Base-by-base conservation (phyloP, 2,888 invertebrate genomes). In the Augochlorella aurata region DNA sequence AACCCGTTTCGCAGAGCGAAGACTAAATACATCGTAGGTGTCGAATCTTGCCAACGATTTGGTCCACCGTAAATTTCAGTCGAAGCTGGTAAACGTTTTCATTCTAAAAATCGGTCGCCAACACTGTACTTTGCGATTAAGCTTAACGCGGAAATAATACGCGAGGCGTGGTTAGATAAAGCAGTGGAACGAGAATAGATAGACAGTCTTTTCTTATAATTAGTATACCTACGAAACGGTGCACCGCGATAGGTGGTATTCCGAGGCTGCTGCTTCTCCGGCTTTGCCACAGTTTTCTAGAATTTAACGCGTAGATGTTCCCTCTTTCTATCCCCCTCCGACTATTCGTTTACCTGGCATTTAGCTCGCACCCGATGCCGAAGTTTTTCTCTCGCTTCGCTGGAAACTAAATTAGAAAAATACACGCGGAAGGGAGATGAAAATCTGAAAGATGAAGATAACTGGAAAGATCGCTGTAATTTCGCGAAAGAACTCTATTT, bases 201-300 rank as follows among this genome's bases (percentile, higher is more conserved):
- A 71, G 63, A 79, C 75, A 75, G 72, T 61, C 74, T 75, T 75
- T 61, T 63, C 72, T 24, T 47, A 61, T 54, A 81, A 81, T 81
- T 81, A 81, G 50, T 66, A 52, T 72, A 77, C 38, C 38, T 38
- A 38, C 72, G 77, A 80, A 80, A 68, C 77, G 68, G 77, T 63
- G 68, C 47, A 63, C 68, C 12, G 63, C 52, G 29, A 68, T 9
- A 52, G 45, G 38, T 52, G 52, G 29, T 67, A 68, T 54, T 68
- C 18, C 65, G 29, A 24, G 75, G 24, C 54, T 72, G 50, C 77
- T 82, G 58, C 74, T 65, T 70, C 80, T 85, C 85, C 77, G 82
- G 74, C 67, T 71, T 67, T 24, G 58, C 38, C 29, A 45, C 16
- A 52, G 16, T 50, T 18, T 68, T 76, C 66, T 74, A 54, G 61